phyloP scores from a whole-genome alignment of 92 coral and sea anemone genomes.

The Zoanthus solanderi region DNA sequence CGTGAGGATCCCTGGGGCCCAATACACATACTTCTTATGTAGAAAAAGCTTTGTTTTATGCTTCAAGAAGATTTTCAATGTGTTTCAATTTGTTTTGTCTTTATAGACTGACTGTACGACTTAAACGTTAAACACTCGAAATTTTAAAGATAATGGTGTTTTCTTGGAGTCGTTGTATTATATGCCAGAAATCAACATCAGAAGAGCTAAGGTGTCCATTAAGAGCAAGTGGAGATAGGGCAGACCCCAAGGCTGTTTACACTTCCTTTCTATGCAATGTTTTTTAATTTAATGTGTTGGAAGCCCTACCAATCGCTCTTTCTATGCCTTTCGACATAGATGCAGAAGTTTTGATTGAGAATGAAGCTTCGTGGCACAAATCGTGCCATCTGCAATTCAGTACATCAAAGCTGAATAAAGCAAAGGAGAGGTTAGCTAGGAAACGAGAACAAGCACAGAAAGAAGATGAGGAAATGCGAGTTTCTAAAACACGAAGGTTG shows the following conservation, averaged over 20 bases:
- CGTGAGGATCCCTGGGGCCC: too few species aligned
- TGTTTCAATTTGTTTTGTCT: too few species aligned
- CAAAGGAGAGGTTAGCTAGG: slow-evolving; percentile 63
- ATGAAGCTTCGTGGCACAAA: slow-evolving; percentile 82
- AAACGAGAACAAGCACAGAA: slow-evolving; percentile 48
- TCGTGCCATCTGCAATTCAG: slow-evolving; percentile 77
- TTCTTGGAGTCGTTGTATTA: slow-evolving; percentile 64
- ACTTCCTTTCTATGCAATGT: slow-evolving; percentile 63
- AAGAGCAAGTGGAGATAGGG: slow-evolving; percentile 54
- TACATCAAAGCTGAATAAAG: slow-evolving; percentile 72
- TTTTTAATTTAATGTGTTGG: slow-evolving; percentile 18
- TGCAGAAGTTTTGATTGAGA: slow-evolving; percentile 62
- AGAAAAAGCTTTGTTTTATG: too few species aligned
- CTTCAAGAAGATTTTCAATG: too few species aligned
- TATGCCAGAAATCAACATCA: slow-evolving; percentile 61
- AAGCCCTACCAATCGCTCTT: slow-evolving; percentile 61
- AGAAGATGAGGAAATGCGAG: slow-evolving; percentile 49
- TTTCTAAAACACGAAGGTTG: slow-evolving; percentile 53
- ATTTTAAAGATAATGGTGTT: slow-evolving; percentile 5
- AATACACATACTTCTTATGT: too few species aligned
- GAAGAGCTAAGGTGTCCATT: slow-evolving; percentile 74
- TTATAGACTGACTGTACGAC: too few species aligned
- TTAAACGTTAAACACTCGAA: too few species aligned
- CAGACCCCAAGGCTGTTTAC: slow-evolving; percentile 58
- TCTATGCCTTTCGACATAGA: slow-evolving; percentile 35